phyloP scores from a whole-genome alignment of 2,797 vertebrate genomes.

The Rhynchotus rufescens region DNA sequence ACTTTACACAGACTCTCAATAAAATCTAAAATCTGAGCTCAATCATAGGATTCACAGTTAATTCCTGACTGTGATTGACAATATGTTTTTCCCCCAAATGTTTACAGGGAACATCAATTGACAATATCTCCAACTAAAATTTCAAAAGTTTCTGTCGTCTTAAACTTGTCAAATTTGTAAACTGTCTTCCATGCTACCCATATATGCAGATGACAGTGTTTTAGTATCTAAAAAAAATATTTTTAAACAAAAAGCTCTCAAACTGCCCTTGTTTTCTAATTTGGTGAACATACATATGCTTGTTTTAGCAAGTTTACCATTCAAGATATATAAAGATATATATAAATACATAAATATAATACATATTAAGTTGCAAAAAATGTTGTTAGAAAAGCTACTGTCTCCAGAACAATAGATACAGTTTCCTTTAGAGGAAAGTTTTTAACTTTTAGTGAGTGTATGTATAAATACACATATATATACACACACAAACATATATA shows the following conservation, averaged over 20 bases:
- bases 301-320: not conserved
- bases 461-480: too few species aligned
- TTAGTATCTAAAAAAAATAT: not conserved
- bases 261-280: not conserved
- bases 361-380: not conserved
- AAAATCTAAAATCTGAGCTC: not conserved
- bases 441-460: too few species aligned
- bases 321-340: not conserved
- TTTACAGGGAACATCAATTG: not conserved
- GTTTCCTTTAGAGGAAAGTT: not conserved
- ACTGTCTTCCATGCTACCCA: not conserved
- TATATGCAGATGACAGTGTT: not conserved
- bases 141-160: not conserved
- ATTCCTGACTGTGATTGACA: not conserved
- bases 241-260: not conserved
- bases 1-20: not conserved
- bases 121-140: not conserved
- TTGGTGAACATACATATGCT: not conserved
- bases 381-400: not conserved
- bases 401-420: not conserved
- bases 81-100: not conserved
- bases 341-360: too few species aligned
- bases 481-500: too few species aligned
- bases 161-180: not conserved
- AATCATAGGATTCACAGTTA: not conserved